Base-by-base conservation (phyloP, 1,140 invertebrate genomes). In the Alviniconcha marisindica region DNA sequence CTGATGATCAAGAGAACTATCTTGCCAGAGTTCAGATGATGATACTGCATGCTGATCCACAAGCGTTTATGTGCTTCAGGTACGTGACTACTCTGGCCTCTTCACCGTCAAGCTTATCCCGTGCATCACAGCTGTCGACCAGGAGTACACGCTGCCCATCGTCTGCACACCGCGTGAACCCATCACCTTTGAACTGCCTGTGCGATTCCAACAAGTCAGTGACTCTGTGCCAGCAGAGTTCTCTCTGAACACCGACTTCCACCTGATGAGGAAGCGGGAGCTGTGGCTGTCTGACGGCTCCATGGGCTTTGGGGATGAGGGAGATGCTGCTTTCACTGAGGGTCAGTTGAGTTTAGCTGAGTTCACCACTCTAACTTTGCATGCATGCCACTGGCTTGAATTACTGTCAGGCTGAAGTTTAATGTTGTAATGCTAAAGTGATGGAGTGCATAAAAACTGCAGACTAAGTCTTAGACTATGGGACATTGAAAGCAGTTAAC, bases 121-220 rank as follows among this genome's bases (percentile, higher is more conserved):
- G 5, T 94, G 93, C 78, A 91, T 88, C 0, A 89, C 88, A 1
- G 82, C 88, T 0, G 74, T 89, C 21, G 91, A 90, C 51, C 86
- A 91, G 69, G 81, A 86, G 31, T 93, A 90, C 86, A 83, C 86
- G 4, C 63, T 86, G 15, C 89, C 90, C 33, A 74, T 89, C n/a
- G 84, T 74, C n/a, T 94, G 93, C 85, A 89, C 89, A 48, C 92
- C 93, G 10, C 85, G 89, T 48, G 84, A 91, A 0, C 89, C 89
- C 18, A 83, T 93, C 38, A 89, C 86, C 85, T 94, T 94, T 87
- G 89, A 92, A 63, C 88, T 94, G 24, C 90, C 92, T 69, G 90
- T 94, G 81, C 82, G 91, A 74, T 92, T 94, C 83, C 93, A 94
- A 85, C 93, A 93, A 85, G 90, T 93, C 69, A 93, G 90, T 83